Evolutionary conservation across 2,113 vertebrate species (phyloP), one percentile per base, ranked within the genome.

Genomic region (Mungos mungo): DNA sequence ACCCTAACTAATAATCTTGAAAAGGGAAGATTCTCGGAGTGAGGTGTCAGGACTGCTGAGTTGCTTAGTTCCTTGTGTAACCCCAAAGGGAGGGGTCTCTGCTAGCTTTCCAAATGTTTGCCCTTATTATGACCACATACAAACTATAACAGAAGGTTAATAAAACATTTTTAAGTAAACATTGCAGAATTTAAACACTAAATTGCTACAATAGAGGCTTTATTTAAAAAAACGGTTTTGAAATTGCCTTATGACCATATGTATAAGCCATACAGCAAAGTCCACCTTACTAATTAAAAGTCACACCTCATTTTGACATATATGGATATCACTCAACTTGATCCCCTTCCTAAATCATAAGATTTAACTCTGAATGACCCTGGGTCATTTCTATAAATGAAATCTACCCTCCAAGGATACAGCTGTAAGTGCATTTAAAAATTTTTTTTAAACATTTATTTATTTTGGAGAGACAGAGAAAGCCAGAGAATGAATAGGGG

Each of bases 271-370:
- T 94, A 96, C 92, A 96, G 95, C 54, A 80, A 96, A 96, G 95
- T 33, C 31, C 21, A 29, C 86, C 88, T 69, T 94, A 54, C 31
- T 93, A 97, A 98, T 97, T 97, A 96, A 98, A 97, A 95, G 38
- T 96, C 93, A 95, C 89, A 93, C 89, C 79, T 98, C 95, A 95
- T 97, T 97, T 89, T 83, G 82, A 69, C 38, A 87, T 92, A 90
- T 74, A 87, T 84, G 96, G 79, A 84, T 81, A 93, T 90, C 84
- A 87, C 82, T 68, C 74, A 87, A 90, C 63, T 96, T 88, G 71
- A 95, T 77, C 63, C 41, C 47, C 71, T 92, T 90, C 66, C 83
- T 97, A 96, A 96, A 91, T 92, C 89, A 96, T 87, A 63, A 76
- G 38, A 2, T 80, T 86, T 77, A 79, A 68, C 38, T 79, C 47